Percentiles rank a stretch among this genome's conserved stretches.
Evolutionary conservation across 2,113 vertebrate genomes (phyloP).

Genomic region (Lutjanus erythropterus): DNA sequence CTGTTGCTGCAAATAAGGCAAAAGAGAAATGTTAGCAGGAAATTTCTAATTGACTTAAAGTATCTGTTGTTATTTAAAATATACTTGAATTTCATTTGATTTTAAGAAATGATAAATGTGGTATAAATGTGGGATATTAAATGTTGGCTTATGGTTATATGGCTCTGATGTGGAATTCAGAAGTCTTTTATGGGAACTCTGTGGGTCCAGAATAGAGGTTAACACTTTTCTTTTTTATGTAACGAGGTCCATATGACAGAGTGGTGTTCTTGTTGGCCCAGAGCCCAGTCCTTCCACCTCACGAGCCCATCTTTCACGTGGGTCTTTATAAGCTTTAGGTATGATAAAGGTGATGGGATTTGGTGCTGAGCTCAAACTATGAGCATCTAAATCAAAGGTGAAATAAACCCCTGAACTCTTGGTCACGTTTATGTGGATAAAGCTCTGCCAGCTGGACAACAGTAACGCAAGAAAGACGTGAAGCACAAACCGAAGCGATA

Average conservation of each 20-base stretch:
- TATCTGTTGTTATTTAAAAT: background rate
- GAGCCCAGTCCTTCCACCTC: conserved; percentile 20
- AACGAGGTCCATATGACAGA: conserved; percentile 30
- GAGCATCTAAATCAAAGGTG: conserved; percentile 21
- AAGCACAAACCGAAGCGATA: conserved; percentile 23
- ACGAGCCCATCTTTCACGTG: conserved; percentile 14
- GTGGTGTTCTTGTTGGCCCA: conserved; percentile 24
- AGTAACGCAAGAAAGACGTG: conserved; percentile 3
- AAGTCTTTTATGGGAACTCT: conserved; percentile 29
- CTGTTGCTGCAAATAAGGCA: too few relatives aligned
- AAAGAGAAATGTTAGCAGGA: too few relatives aligned
- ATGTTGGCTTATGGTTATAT: background rate
- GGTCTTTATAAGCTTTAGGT: conserved; percentile 4
- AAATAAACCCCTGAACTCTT: conserved; percentile 24
- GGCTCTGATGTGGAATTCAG: conserved; percentile 1
- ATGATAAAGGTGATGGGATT: background rate
- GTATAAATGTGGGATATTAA: background rate
- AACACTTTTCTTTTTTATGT: conserved; percentile 18
- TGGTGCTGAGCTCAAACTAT: background rate
- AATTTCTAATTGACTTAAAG: too few relatives aligned
- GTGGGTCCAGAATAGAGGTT: background rate
- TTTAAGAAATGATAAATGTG: background rate
- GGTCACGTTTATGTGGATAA: background rate
- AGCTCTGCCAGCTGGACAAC: conserved; percentile 24
- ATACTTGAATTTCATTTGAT: background rate